Conservation (phyloP, 2,888 invertebrate genomes). For the Cerastis rubricosa region DNA sequence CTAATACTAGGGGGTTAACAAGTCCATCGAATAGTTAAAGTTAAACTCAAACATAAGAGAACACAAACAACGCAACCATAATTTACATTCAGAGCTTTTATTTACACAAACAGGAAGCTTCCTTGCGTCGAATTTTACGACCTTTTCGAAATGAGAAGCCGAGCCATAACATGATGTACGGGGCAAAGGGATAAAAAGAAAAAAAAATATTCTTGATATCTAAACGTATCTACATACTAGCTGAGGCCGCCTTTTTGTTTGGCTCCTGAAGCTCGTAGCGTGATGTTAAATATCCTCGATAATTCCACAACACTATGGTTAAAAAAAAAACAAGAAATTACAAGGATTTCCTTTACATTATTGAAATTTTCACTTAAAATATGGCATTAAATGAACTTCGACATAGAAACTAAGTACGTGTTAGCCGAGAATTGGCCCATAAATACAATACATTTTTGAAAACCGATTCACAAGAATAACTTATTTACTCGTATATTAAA, state of each 20-base stretch:
- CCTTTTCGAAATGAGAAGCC: slow-evolving; percentile 30
- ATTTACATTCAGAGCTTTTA: slow-evolving; percentile 36
- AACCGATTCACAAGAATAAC: too few relatives aligned
- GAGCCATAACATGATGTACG: slow-evolving; percentile 18
- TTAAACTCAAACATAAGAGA: neutral
- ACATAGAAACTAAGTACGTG: too few relatives aligned
- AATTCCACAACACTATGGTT: neutral
- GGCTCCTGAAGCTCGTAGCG: neutral
- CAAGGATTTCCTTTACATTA: too few relatives aligned
- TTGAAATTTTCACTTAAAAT: too few relatives aligned
- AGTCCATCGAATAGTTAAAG: neutral
- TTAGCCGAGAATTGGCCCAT: too few relatives aligned
- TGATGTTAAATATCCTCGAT: neutral
- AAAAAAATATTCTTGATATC: neutral
- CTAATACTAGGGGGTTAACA: neutral
- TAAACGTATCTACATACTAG: neutral
- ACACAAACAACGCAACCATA: slow-evolving; percentile 27
- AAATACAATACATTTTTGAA: too few relatives aligned
- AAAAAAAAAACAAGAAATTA: too few relatives aligned
- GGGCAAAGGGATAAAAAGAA: slow-evolving; percentile 35
- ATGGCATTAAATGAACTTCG: too few relatives aligned
- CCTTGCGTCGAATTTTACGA: slow-evolving; percentile 37
- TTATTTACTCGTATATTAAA: too few relatives aligned
- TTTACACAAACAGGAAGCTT: slow-evolving; percentile 47
- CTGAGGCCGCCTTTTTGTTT: neutral